Conservation (phyloP, 2,888 invertebrate species). For the Cheilosia vernalis region DNA sequence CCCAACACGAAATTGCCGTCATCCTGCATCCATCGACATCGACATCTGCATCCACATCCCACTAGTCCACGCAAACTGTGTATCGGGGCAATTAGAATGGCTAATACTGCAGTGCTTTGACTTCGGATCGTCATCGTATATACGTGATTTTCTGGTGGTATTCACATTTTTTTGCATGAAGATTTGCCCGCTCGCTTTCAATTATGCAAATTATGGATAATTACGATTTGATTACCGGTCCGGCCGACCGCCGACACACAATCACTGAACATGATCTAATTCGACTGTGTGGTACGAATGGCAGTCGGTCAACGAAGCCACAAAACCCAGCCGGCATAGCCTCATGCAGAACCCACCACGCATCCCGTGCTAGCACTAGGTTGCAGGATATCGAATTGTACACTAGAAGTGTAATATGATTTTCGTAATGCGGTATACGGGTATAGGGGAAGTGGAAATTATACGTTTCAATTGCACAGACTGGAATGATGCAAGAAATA, state of each 20-base stretch:
- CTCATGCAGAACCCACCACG: slow-evolving; percentile 14
- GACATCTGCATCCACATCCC: background rate
- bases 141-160: slow-evolving; percentile 9
- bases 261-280: slow-evolving; percentile 68
- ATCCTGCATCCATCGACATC: slow-evolving; percentile 19
- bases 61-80: slow-evolving; percentile 23
- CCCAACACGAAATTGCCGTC: slow-evolving; percentile 28
- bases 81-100: slow-evolving; percentile 17
- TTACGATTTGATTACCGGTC: slow-evolving; percentile 66
- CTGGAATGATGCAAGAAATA: background rate
- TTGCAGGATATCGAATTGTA: slow-evolving; percentile 22
- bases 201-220: slow-evolving; percentile 73
- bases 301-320: slow-evolving; percentile 40
- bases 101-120: slow-evolving; percentile 11
- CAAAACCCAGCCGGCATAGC: background rate
- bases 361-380: slow-evolving; percentile 10
- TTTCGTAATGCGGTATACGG: background rate
- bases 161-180: slow-evolving; percentile 8
- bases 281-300: slow-evolving; percentile 43
- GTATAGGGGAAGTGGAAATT: slow-evolving; percentile 38
- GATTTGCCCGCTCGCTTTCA: slow-evolving; percentile 53
- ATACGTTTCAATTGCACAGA: slow-evolving; percentile 12
- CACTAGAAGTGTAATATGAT: slow-evolving; percentile 23
- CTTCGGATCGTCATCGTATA: background rate
- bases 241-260: slow-evolving; percentile 58